Evolutionary conservation across 2,888 invertebrate genomes (phyloP).

Genomic region (Drosophila mimetica): DNA sequence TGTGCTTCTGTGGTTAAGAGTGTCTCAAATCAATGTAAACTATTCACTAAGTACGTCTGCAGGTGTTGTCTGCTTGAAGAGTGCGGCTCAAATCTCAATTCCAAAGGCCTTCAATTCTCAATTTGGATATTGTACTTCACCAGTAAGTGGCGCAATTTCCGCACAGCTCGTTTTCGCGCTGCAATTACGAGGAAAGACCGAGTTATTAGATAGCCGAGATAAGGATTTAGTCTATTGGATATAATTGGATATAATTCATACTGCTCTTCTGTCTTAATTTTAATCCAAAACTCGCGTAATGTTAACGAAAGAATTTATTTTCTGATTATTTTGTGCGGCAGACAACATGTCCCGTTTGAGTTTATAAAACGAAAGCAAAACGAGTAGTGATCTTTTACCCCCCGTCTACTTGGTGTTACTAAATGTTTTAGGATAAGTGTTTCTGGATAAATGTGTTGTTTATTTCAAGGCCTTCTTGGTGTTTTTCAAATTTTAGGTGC

Average conservation of each 20-base stretch:
- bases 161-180: constrained; percentile 81
- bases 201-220: not conserved
- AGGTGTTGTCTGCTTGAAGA: constrained; percentile 30
- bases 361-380: constrained; percentile 5
- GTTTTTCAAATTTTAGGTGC: not conserved
- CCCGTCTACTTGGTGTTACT: constrained; percentile 17
- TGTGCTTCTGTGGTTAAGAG: constrained; percentile 2
- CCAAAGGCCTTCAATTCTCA: constrained; percentile 51
- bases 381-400: constrained; percentile 6
- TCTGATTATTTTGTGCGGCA: constrained; percentile 19
- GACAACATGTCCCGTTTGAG: constrained; percentile 31
- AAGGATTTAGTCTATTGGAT: not conserved
- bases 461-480: constrained; percentile 12
- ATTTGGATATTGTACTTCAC: constrained; percentile 80
- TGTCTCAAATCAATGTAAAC: not conserved
- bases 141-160: constrained; percentile 80
- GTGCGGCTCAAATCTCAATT: constrained; percentile 9
- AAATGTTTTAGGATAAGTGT: not conserved
- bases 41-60: constrained; percentile 16
- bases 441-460: not conserved
- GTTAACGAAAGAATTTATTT: constrained; percentile 32
- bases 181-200: constrained; percentile 32
- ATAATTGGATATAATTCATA: too few species aligned
- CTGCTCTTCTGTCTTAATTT: not conserved
- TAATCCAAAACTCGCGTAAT: constrained; percentile 22